Conservation (phyloP, 2,797 vertebrate genomes). For the Australoheros facetus region DNA sequence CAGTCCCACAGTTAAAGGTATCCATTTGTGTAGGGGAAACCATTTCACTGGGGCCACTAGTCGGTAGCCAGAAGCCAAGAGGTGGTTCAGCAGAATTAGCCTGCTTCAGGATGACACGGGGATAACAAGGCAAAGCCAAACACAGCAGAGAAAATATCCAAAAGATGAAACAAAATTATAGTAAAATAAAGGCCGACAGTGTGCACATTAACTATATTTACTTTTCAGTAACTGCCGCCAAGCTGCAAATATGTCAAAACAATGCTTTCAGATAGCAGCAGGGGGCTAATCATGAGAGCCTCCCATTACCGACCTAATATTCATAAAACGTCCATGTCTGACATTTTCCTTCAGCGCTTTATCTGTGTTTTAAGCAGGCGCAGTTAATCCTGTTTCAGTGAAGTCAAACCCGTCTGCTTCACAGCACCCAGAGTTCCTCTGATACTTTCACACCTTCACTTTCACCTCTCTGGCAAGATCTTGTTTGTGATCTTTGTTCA, state of each 20-base stretch:
- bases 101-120: too few relatives aligned
- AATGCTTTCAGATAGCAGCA: not conserved
- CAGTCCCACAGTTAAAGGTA: not conserved
- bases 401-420: constrained; percentile 18
- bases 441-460: not conserved
- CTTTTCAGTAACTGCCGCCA: not conserved
- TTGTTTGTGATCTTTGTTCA: not conserved
- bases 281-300: not conserved
- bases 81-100: not conserved
- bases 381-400: constrained; percentile 17
- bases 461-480: constrained; percentile 9
- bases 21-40: not conserved
- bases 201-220: not conserved
- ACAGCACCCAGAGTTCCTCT: constrained; percentile 7
- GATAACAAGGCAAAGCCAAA: not conserved
- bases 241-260: not conserved
- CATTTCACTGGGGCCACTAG: not conserved
- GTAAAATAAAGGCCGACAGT: not conserved
- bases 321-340: not conserved
- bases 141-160: not conserved
- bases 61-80: not conserved
- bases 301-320: not conserved
- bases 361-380: not conserved
- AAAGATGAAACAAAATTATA: constrained; percentile 3
- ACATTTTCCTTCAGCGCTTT: constrained; percentile 9